Evolutionary conservation across 2,113 vertebrate species (phyloP).

Genomic region (Dryoscopus gambensis): DNA sequence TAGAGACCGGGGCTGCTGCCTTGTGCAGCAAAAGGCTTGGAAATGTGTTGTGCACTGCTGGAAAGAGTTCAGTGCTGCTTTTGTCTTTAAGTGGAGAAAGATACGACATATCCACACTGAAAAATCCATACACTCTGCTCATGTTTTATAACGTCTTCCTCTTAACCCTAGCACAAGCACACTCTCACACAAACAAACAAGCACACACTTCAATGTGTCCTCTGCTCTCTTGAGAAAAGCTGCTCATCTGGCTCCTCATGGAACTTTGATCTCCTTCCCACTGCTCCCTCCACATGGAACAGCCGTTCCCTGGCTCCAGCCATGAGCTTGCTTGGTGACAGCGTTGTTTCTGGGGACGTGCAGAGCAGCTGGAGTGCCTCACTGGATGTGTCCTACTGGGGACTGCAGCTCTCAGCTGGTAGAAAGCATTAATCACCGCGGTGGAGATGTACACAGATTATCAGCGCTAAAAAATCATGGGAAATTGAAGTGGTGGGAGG

Average conservation of each 20-base stretch:
- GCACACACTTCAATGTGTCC: neutral
- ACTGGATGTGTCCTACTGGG: neutral
- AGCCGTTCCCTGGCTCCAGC: neutral
- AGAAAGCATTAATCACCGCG: neutral
- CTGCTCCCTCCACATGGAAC: neutral
- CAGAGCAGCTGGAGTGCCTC: neutral
- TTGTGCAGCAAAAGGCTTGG: neutral
- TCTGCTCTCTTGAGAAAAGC: neutral
- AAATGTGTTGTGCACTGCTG: neutral
- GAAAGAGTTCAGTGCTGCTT: neutral
- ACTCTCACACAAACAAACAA: neutral
- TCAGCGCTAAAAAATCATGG: neutral
- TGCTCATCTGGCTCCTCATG: neutral
- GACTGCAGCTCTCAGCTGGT: neutral
- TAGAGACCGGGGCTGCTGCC: neutral
- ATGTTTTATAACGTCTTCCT: neutral
- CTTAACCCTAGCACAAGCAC: neutral
- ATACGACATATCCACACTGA: neutral
- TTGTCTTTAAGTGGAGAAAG: neutral
- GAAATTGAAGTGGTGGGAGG: constrained; percentile 18
- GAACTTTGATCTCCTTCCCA: neutral
- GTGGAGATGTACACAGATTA: neutral
- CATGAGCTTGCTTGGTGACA: neutral
- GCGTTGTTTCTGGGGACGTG: neutral
- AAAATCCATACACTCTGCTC: neutral